Conservation (phyloP, 2,113 vertebrate genomes). For the Labeo catla region DNA sequence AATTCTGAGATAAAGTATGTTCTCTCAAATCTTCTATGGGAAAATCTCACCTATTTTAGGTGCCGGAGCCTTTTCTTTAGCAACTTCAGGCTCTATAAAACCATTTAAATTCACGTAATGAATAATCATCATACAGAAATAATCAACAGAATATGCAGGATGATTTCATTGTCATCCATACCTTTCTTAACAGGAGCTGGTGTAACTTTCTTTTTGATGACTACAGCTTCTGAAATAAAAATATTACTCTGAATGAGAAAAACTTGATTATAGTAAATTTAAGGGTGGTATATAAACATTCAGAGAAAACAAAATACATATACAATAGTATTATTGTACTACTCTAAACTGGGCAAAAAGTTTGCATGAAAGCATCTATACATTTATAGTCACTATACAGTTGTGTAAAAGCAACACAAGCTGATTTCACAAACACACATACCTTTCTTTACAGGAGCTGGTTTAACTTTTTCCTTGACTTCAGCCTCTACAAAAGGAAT, state of each 20-base stretch:
- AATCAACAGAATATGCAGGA: background rate
- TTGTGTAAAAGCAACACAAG: background rate
- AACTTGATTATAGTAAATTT: background rate
- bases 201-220: conserved; percentile 18
- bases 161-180: background rate
- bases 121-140: background rate
- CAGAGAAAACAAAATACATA: too few relatives aligned
- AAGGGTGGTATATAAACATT: background rate
- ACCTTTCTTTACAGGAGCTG: conserved; percentile 31
- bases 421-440: background rate
- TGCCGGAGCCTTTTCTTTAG: conserved; percentile 22
- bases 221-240: conserved; percentile 18
- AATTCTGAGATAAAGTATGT: background rate
- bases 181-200: background rate
- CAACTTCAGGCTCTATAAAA: conserved; percentile 16
- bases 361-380: background rate
- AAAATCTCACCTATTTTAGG: conserved; percentile 31
- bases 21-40: background rate
- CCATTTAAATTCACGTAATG: background rate
- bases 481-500: conserved; percentile 25
- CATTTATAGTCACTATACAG: background rate
- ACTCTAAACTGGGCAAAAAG: background rate
- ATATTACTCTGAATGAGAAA: background rate
- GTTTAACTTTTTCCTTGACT: conserved; percentile 46
- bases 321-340: background rate